Evolutionary conservation across 2,888 invertebrate genomes (phyloP).

Genomic region (Peribatodes rhomboidaria): DNA sequence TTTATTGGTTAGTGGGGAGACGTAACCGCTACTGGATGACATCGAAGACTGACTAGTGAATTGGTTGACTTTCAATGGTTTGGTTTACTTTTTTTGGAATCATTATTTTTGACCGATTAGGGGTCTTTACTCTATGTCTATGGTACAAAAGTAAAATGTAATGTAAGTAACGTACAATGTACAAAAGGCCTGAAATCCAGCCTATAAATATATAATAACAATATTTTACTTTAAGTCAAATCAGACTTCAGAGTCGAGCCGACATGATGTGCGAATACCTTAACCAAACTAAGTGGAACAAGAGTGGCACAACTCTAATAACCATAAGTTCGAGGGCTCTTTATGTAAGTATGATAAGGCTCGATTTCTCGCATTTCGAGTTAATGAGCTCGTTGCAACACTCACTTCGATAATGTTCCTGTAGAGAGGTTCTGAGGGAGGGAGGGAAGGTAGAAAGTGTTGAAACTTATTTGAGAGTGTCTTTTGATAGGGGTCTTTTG

Average conservation of each 20-base stretch:
- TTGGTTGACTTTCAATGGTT: too few species aligned
- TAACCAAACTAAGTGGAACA: neutral
- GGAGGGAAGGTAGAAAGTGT: neutral
- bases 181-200: too few species aligned
- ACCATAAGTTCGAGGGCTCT: constrained; percentile 10
- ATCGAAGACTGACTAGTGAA: too few species aligned
- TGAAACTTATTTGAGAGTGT: neutral
- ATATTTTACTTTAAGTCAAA: neutral
- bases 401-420: neutral
- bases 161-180: too few species aligned
- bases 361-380: constrained; percentile 7
- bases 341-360: constrained; percentile 11
- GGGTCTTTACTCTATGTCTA: too few species aligned
- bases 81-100: too few species aligned
- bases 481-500: neutral
- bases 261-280: neutral
- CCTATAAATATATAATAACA: too few species aligned
- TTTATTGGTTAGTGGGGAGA: too few species aligned
- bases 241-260: neutral
- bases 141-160: too few species aligned
- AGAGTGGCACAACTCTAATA: constrained; percentile 16
- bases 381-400: constrained; percentile 10
- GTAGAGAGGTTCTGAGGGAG: neutral
- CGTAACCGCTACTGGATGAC: too few species aligned
- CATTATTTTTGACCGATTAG: too few species aligned